Conservation (phyloP, 2,797 vertebrate genomes). For the Myotis planiceps region DNA sequence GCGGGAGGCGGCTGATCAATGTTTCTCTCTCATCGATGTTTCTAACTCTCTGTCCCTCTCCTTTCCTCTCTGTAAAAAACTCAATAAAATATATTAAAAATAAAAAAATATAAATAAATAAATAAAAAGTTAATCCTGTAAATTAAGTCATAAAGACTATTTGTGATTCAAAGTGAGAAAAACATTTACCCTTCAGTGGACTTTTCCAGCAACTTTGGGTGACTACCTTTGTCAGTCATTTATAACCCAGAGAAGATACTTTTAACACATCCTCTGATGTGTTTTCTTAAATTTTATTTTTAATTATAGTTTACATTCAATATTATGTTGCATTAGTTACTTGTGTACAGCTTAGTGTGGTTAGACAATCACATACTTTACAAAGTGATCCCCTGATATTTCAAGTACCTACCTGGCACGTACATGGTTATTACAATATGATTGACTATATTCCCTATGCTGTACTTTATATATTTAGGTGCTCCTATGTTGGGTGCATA, state of each 20-base stretch:
- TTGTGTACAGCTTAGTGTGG: not conserved
- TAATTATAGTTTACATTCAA: not conserved
- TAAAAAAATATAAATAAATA: no score
- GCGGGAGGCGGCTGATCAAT: no score
- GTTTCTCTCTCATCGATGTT: no score
- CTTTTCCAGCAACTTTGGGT: not conserved
- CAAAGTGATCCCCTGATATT: not conserved
- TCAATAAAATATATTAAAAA: no score
- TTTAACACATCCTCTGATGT: not conserved
- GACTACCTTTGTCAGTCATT: not conserved
- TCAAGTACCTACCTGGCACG: not conserved
- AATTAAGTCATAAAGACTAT: not conserved
- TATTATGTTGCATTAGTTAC: not conserved
- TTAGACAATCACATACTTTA: not conserved
- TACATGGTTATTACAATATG: not conserved
- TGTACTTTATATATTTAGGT: not conserved
- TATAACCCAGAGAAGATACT: not conserved
- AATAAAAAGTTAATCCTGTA: not conserved
- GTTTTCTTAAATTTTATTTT: not conserved
- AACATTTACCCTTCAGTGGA: not conserved
- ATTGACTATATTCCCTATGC: not conserved
- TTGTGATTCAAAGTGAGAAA: conserved; percentile 3
- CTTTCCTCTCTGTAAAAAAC: no score
- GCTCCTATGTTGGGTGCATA: no score
- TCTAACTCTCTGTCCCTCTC: no score